A percentile compares a stretch with the other conserved stretches of the same genome.
Evolutionary conservation across 2,797 vertebrate genomes (phyloP).

Genomic region (Eospalax fontanierii): DNA sequence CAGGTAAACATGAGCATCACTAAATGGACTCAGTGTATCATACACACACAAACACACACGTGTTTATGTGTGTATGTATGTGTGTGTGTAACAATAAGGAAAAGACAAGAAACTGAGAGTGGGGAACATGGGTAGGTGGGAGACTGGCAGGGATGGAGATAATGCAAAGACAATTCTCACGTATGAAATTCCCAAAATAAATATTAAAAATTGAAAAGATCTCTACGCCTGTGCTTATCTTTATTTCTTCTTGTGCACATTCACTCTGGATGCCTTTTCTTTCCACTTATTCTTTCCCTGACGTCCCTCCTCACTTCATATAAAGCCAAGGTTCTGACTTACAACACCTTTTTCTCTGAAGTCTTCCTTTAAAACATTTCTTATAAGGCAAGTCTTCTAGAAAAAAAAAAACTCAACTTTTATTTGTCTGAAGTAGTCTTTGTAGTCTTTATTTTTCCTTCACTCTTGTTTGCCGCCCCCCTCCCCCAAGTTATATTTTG

Average conservation of each 20-base stretch:
- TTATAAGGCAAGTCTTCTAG: neutral
- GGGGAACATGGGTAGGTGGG: no score
- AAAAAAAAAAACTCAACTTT: neutral
- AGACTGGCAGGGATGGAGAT: no score
- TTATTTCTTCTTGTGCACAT: conserved; percentile 35
- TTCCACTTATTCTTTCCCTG: conserved; percentile 9
- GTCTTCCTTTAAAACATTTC: neutral
- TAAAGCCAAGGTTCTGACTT: conserved; percentile 24
- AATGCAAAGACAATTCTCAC: no score
- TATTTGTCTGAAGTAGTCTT: conserved; percentile 36
- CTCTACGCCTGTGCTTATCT: neutral
- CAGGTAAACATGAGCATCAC: no score
- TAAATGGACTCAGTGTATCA: no score
- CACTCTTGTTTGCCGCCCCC: neutral
- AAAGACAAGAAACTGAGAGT: no score
- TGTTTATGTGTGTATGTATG: no score
- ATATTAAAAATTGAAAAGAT: no score
- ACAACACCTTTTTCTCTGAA: neutral
- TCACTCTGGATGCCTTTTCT: conserved; percentile 3
- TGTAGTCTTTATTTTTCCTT: neutral
- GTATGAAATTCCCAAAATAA: no score
- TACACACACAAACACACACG: no score
- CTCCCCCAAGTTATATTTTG: neutral
- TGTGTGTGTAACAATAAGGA: no score
- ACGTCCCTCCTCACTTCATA: neutral